Evolutionary conservation across 2,888 invertebrate genomes (phyloP), one percentile per base, ranked within the genome.

Genomic region (Tinea semifulvella): DNA sequence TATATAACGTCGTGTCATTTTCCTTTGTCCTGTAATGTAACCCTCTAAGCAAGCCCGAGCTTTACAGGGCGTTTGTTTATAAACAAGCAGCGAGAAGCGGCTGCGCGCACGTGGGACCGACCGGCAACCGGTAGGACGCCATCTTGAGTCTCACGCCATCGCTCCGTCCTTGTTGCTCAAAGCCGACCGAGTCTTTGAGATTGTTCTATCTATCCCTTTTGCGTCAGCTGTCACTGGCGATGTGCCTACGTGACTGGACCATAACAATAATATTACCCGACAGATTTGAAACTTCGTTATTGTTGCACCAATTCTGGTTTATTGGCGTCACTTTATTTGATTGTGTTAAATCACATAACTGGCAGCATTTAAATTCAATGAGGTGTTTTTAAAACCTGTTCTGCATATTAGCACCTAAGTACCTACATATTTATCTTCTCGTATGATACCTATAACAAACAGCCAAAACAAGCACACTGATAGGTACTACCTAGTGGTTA

Each of bases 71-170:
- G 66, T 76, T 79, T 79, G 79, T 80, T 79, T 77, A 80, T 73
- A 80, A 80, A 80, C 79, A 77, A 63, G 62, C 66, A 17, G 27
- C 17, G 5, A 20, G 68, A 68, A 63, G 40, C 11, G 66, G 72
- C 65, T 65, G 60, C 63, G 65, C 65, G 69, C 79, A 79, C 79
- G 79, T 79, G 80, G 77, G 72, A 57, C 58, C 56, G 55, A 68
- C 74, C 74, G 72, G 74, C 72, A 65, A 64, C 72, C 75, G 75
- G 72, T 69, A 16, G n/a, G 57, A 14, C 17, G 26, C 79, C 79
- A 79, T 79, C 55, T 76, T 79, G 76, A 69, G 76, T 79, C 68
- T 80, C 77, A 79, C 77, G 77, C 77, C 73, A 79, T 61, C 54
- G 52, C 52, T 55, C 63, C 48, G 46, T 72, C 75, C 53, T 56